phyloP scores from a whole-genome alignment of 2,113 vertebrate species.

The Raja brachyura region DNA sequence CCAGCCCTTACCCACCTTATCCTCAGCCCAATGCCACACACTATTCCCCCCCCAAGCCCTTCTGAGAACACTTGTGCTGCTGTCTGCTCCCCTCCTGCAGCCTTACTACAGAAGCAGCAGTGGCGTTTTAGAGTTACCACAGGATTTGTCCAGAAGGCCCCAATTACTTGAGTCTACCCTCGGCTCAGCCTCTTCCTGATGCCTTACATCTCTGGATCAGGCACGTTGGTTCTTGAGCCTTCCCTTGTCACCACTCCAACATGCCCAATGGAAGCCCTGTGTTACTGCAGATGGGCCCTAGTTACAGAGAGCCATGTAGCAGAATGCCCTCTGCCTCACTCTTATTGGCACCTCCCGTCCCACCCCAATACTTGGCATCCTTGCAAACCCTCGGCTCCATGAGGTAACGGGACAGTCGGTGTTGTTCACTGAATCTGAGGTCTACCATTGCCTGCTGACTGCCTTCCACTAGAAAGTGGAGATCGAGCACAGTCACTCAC shows the following conservation, averaged over 20 bases:
- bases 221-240: not conserved
- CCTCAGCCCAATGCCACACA: too few relatives aligned
- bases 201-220: not conserved
- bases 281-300: too few relatives aligned
- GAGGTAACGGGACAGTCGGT: too few relatives aligned
- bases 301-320: too few relatives aligned
- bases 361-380: too few relatives aligned
- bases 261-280: too few relatives aligned
- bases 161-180: not conserved
- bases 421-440: not conserved
- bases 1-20: not conserved
- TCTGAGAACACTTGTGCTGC: not conserved
- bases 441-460: not conserved
- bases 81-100: not conserved
- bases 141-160: not conserved
- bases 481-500: not conserved
- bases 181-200: not conserved
- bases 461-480: not conserved
- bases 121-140: not conserved
- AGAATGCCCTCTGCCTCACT: too few relatives aligned
- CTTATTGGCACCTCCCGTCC: too few relatives aligned
- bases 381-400: too few relatives aligned
- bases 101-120: not conserved
- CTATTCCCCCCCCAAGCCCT: not conserved
- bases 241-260: not conserved